Evolutionary conservation across 1,140 invertebrate genomes (phyloP).

Genomic region (Magallana ariakensis): DNA sequence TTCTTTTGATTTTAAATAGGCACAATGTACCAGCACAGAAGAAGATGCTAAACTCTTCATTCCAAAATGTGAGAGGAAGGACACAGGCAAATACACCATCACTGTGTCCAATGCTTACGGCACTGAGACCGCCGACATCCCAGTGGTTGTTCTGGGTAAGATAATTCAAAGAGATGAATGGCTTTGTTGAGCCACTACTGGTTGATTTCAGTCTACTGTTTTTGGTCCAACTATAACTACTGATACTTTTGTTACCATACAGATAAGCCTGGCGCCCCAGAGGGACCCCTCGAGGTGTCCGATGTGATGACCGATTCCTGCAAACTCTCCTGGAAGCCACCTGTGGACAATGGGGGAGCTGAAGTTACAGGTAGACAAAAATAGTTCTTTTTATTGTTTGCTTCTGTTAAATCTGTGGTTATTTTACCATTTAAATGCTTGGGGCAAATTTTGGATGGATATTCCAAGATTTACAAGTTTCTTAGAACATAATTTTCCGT

Average conservation of each 20-base stretch:
- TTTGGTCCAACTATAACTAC: background rate
- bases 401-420: no score
- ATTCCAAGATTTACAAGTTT: no score
- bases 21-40: constrained; percentile 78
- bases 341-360: constrained; percentile 95
- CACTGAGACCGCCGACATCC: constrained; percentile 94
- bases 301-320: constrained; percentile 92
- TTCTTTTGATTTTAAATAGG: constrained; percentile 56
- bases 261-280: constrained; percentile 93
- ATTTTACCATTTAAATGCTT: no score
- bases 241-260: constrained; percentile 83
- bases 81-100: constrained; percentile 95
- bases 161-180: background rate
- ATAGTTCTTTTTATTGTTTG: background rate
- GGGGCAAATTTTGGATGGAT: no score
- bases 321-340: constrained; percentile 95
- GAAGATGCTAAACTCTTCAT: constrained; percentile 92
- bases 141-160: constrained; percentile 93
- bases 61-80: constrained; percentile 92
- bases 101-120: constrained; percentile 94
- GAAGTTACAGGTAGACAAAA: constrained; percentile 89
- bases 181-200: background rate
- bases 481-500: no score
- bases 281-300: constrained; percentile 91
- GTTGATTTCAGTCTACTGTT: background rate